A percentile compares a stretch with the other conserved stretches of the same genome.
These are phyloP conservation scores for Aphelinus certus DNA, from an alignment of 1,140 invertebrate species.

Conservation along the genomic window DNA sequence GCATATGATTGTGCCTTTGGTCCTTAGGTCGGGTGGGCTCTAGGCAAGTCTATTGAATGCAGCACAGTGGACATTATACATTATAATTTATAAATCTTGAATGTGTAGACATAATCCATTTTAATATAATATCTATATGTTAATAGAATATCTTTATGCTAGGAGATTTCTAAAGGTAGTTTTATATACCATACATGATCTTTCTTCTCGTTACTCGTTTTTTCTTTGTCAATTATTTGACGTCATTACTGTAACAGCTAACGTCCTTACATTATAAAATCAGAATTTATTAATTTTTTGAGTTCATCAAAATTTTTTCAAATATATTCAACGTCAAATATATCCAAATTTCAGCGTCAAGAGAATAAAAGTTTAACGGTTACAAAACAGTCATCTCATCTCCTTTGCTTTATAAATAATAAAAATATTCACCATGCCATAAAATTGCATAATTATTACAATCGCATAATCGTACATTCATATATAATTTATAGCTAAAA, in stretches of 20 bases:
- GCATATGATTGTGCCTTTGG: conserved; percentile 65
- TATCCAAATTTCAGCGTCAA: conserved; percentile 34
- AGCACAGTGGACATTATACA: conserved; percentile 60
- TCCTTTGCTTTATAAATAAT: conserved; percentile 53
- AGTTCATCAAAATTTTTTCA: conserved; percentile 31
- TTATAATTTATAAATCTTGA: conserved; percentile 65
- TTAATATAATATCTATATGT: conserved; percentile 61
- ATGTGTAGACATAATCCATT: conserved; percentile 58
- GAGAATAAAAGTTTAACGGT: conserved; percentile 35
- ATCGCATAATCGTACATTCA: conserved; percentile 57
- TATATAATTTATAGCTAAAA: conserved; percentile 58
- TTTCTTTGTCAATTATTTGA: conserved; percentile 19
- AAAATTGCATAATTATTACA: conserved; percentile 57
- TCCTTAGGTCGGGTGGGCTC: conserved; percentile 63
- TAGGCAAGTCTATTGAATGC: conserved; percentile 64
- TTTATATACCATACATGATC: conserved; percentile 54
- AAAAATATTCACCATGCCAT: conserved; percentile 55
- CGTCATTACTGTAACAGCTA: conserved; percentile 57
- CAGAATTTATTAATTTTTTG: conserved; percentile 10
- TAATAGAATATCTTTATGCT: conserved; percentile 56
- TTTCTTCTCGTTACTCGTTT: conserved; percentile 41
- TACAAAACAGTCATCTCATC: conserved; percentile 44
- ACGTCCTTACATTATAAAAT: conserved; percentile 42
- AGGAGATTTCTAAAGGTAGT: conserved; percentile 45
- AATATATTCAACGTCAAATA: conserved; percentile 38